Percentiles rank a stretch among this genome's conserved stretches.
Conservation (phyloP, 2,113 vertebrate species). For the human region GRCh38 chr1:153947501-153948000, state of each 20-base stretch:
- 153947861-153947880: conserved; percentile 75
- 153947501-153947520: not conserved
- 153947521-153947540: not conserved
- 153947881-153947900: conserved; percentile 79
- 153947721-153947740: conserved; percentile 84
- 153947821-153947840: conserved; percentile 47
- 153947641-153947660: not conserved
- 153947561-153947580: not conserved
- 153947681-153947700: conserved; percentile 82
- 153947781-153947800: conserved; percentile 54
- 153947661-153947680: not conserved
- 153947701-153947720: conserved; percentile 86
- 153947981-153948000: conserved; percentile 57
- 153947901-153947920: conserved; percentile 28
- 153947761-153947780: conserved; percentile 63
- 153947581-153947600: not conserved
- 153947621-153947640: not conserved
- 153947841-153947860: conserved; percentile 74
- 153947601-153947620: not conserved
- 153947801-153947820: conserved; percentile 49
- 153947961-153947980: conserved; percentile 52
- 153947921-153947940: not conserved
- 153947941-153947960: conserved; percentile 40
- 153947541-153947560: not conserved
- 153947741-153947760: conserved; percentile 68